These are phyloP conservation scores for Malacoraja senta DNA, from an alignment of 2,797 vertebrate species.

Conservation along the genomic window DNA sequence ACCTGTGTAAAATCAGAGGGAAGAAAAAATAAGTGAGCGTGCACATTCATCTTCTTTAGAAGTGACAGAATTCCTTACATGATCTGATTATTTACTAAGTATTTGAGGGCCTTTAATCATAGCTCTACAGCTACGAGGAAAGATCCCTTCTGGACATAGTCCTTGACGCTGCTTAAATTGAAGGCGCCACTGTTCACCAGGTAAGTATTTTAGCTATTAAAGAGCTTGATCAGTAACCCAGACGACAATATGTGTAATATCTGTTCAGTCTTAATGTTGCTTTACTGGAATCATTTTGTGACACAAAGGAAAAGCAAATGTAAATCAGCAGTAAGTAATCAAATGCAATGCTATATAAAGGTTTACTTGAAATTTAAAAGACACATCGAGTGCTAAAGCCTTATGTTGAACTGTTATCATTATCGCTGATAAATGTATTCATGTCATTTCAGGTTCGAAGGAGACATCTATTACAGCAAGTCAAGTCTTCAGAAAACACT, in stretches of 20 bases:
- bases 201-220: conserved; percentile 8
- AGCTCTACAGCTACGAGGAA: conserved; percentile 23
- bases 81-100: conserved; percentile 34
- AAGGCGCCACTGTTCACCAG: conserved; percentile 17
- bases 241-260: neutral
- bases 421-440: conserved; percentile 35
- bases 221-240: neutral
- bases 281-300: conserved; percentile 23
- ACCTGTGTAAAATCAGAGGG: conserved; percentile 20
- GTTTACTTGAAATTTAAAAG: neutral
- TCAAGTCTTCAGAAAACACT: conserved; percentile 9
- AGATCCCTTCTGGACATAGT: conserved; percentile 12
- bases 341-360: neutral
- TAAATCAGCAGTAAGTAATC: neutral
- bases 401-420: neutral
- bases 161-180: conserved; percentile 12
- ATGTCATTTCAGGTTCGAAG: conserved; percentile 30
- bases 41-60: conserved; percentile 36
- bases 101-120: conserved; percentile 32
- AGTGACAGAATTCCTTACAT: conserved; percentile 29
- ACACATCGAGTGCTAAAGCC: neutral
- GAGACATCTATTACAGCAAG: conserved; percentile 27
- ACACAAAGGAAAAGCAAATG: neutral
- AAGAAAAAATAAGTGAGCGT: neutral
- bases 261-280: neutral